These are phyloP conservation scores for Butorides virescens DNA, from an alignment of 2,113 vertebrate genomes.

Conservation along the genomic window DNA sequence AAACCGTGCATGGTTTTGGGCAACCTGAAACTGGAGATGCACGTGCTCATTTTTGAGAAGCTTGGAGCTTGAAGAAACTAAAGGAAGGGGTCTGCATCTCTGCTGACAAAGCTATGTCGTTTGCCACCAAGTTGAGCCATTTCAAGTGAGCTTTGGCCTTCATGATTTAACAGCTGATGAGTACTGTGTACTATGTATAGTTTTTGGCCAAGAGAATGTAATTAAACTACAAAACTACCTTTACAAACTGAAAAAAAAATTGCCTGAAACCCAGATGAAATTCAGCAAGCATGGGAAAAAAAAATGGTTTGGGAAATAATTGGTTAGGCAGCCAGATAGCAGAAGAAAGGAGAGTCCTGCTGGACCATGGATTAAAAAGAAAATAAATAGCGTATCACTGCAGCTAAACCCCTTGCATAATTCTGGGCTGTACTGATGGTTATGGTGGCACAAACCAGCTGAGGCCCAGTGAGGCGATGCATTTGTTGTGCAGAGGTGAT, in stretches of 20 bases:
- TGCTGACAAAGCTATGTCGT: not conserved
- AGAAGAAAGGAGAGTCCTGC: not conserved
- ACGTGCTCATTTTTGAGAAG: rapidly evolving
- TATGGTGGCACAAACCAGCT: not conserved
- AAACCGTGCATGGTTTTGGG: not conserved
- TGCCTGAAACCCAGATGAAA: not conserved
- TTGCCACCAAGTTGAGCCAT: not conserved
- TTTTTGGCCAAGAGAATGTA: not conserved
- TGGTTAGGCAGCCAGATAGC: not conserved
- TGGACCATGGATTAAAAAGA: too few species aligned
- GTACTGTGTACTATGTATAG: too few species aligned
- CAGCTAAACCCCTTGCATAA: too few species aligned
- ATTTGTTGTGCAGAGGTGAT: not conserved
- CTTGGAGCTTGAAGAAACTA: not conserved
- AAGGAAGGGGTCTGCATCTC: not conserved
- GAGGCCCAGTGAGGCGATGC: not conserved
- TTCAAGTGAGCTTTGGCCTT: not conserved
- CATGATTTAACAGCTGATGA: too few species aligned
- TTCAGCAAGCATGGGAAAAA: not conserved
- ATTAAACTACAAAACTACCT: not conserved
- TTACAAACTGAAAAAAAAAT: not conserved
- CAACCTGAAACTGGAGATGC: not conserved
- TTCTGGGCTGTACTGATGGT: not conserved
- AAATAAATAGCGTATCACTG: rapidly evolving
- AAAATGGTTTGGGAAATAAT: not conserved